Evolutionary conservation across 1,140 invertebrate species (phyloP).

Genomic region (Drosophila leontia): DNA sequence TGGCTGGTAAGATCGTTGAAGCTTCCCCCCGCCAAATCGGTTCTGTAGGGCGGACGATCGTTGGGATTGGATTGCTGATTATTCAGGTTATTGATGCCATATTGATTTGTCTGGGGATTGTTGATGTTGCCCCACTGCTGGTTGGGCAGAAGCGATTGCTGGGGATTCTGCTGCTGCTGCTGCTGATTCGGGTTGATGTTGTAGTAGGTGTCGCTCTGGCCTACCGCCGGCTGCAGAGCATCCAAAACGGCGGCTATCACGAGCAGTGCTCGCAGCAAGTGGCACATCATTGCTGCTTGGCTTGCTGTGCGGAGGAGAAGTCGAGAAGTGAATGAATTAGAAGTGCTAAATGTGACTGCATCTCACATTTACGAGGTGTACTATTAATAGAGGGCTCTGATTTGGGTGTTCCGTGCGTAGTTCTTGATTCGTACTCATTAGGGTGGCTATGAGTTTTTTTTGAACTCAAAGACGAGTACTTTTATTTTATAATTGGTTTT

Average conservation of each 20-base stretch:
- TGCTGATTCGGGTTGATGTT: constrained; percentile 50
- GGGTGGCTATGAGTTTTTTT: constrained; percentile 14
- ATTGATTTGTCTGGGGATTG: constrained; percentile 15
- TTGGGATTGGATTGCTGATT: constrained; percentile 38
- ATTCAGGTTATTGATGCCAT: constrained; percentile 23
- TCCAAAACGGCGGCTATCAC: constrained; percentile 44
- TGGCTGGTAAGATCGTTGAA: constrained; percentile 67
- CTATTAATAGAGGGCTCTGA: constrained; percentile 46
- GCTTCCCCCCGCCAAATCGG: constrained; percentile 38
- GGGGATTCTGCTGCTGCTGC: constrained; percentile 44
- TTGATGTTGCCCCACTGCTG: constrained; percentile 49
- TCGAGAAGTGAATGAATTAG: constrained; percentile 52
- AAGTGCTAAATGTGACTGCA: constrained; percentile 28
- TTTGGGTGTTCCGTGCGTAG: constrained; percentile 18
- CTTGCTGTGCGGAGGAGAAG: constrained; percentile 34
- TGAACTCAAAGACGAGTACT: not conserved
- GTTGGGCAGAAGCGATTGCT: constrained; percentile 38
- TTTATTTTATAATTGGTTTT: not conserved
- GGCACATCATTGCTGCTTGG: constrained; percentile 62
- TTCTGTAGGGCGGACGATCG: constrained; percentile 59
- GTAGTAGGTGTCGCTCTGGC: constrained; percentile 64
- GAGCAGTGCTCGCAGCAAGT: constrained; percentile 60
- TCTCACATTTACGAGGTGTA: not conserved
- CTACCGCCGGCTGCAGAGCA: constrained; percentile 34
- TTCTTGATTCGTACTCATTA: constrained; percentile 14